Evolutionary conservation across 1,140 invertebrate species (phyloP).

Genomic region (Meloidogyne exigua): DNA sequence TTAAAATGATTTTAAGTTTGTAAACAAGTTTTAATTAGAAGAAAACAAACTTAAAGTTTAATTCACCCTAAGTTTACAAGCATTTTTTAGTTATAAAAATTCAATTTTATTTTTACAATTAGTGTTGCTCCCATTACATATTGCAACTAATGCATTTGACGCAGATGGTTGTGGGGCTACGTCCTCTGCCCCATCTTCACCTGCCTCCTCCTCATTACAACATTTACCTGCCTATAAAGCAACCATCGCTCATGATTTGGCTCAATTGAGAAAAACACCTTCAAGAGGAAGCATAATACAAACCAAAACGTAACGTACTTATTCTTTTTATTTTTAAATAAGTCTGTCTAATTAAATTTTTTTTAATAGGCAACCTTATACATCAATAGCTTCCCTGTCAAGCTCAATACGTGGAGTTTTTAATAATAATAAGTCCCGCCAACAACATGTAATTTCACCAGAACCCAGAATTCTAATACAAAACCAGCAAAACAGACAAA

Average conservation of each 20-base stretch:
- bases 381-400: constrained; percentile 11
- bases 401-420: neutral
- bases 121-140: neutral
- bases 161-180: constrained; percentile 2
- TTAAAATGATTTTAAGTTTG: too few relatives aligned
- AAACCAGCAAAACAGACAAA: neutral
- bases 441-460: constrained; percentile 26
- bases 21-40: too few relatives aligned
- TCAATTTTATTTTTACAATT: constrained; percentile 31
- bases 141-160: neutral
- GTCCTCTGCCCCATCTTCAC: constrained; percentile 45
- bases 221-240: constrained; percentile 44
- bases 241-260: constrained; percentile 48
- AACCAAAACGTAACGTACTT: neutral
- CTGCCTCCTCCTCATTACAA: constrained; percentile 33
- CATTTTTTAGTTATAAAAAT: neutral
- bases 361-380: neutral
- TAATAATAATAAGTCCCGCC: neutral
- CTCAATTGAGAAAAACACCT: constrained; percentile 41
- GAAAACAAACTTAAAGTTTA: too few relatives aligned
- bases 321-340: neutral
- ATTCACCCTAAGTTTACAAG: neutral
- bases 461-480: constrained; percentile 7
- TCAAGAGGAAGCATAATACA: constrained; percentile 2
- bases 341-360: neutral